These are phyloP conservation scores for Chelonus insularis DNA, from an alignment of 1,140 invertebrate species.

Conservation along the genomic window DNA sequence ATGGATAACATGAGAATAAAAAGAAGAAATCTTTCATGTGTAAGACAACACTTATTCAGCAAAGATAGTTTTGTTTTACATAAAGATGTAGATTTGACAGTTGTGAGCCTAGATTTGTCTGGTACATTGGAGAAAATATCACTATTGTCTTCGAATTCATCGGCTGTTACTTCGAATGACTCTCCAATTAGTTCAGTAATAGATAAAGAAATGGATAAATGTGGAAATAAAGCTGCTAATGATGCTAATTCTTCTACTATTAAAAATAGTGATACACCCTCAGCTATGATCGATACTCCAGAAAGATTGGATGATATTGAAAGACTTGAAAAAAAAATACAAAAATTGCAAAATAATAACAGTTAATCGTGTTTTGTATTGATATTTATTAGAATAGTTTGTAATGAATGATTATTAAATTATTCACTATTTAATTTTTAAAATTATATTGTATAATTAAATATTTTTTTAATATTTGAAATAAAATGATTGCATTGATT, in stretches of 20 bases:
- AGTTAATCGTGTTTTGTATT: no score
- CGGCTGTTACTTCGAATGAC: not conserved
- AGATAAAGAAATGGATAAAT: not conserved
- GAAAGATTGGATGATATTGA: slow-evolving; percentile 33
- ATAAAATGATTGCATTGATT: no score
- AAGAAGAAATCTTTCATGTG: slow-evolving; percentile 39
- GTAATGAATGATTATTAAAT: no score
- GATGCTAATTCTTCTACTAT: slow-evolving; percentile 25
- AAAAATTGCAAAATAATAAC: slow-evolving; percentile 33
- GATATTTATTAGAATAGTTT: no score
- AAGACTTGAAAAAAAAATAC: slow-evolving; percentile 36
- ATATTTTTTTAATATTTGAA: no score
- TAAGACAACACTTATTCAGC: slow-evolving; percentile 57
- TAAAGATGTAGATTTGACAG: slow-evolving; percentile 38
- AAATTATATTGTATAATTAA: no score
- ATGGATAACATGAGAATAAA: slow-evolving; percentile 29
- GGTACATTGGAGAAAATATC: slow-evolving; percentile 34
- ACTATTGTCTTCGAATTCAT: not conserved
- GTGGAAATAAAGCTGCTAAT: slow-evolving; percentile 11
- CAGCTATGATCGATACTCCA: slow-evolving; percentile 31
- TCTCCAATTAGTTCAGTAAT: not conserved
- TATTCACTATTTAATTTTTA: no score
- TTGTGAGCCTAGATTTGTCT: slow-evolving; percentile 50
- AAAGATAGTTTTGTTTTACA: slow-evolving; percentile 47
- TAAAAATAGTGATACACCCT: slow-evolving; percentile 42